Base-by-base conservation (phyloP, 2,113 vertebrate genomes). In the Numida meleagris region DNA sequence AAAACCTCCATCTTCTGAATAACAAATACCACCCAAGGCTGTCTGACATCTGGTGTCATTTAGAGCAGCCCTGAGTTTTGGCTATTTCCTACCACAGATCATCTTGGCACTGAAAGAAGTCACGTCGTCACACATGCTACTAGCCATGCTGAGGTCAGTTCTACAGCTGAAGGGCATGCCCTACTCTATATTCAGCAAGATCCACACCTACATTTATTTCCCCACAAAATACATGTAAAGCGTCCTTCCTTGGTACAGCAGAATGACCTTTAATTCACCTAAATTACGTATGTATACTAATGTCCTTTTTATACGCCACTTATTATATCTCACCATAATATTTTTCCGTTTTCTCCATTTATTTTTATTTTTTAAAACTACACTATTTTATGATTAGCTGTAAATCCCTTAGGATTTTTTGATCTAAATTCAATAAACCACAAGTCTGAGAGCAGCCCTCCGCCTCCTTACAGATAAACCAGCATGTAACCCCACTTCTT, bases 391-490 rank as follows among this genome's bases (percentile, higher is more conserved):
- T 90, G 89, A 96, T 91, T 94, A 96, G 68, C 76, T 87, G 72
- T 91, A 97, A 96, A 96, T 95, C 76, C 86, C 55, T 20, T 27
- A n/a, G 82, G 86, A 91, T 72, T 94, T 97, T 95, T 88, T 91
- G 62, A 90, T 96, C 86, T 94, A 94, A 96, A 96, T 95, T 93
- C 93, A 95, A 92, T 88, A 92, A 1, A 38, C 66, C 75, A 59
- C 81, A 92, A 85, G 67, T 93, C 89, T 53, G 68, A 96, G 86
- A 96, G 78, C 46, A 96, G 85, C 78, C 79, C 73, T 94, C 72
- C 45, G 17, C 89, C 70, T 89, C 70, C 80, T 94, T 79, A 82
- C 46, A 95, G 92, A 97, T 96, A 96, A 97, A 96, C 20, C 36
- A 74, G 50, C 46, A 68, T 43, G 90, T 93, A 95, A 94, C 86